Conservation (phyloP, 2,888 invertebrate species). For the Euzophera pinguis region DNA sequence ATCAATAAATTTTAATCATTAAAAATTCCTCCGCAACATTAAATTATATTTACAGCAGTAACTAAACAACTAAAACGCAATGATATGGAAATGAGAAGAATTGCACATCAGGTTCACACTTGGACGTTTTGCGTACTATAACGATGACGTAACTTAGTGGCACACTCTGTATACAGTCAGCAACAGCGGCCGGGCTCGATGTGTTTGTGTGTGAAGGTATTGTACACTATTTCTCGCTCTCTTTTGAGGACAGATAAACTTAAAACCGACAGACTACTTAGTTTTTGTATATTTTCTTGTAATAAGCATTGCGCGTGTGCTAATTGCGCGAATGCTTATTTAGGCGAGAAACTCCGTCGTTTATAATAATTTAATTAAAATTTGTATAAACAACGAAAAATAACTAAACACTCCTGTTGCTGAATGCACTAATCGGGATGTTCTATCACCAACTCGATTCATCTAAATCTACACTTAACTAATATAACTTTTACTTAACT, state of each 20-base stretch:
- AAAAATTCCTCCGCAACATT: constrained; percentile 58
- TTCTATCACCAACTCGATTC: constrained; percentile 51
- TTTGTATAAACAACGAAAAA: not conserved
- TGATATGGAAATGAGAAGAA: constrained; percentile 76
- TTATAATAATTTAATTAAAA: not conserved
- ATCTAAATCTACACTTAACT: constrained; percentile 64
- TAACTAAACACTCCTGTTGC: constrained; percentile 33
- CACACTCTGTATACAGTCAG: constrained; percentile 32
- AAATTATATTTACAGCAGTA: constrained; percentile 76
- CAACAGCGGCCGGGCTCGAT: constrained; percentile 21
- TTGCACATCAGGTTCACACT: constrained; percentile 72
- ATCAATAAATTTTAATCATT: constrained; percentile 63
- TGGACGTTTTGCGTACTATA: constrained; percentile 68
- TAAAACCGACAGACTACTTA: too few species aligned
- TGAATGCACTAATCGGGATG: constrained; percentile 45
- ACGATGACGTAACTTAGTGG: constrained; percentile 46
- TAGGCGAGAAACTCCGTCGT: not conserved
- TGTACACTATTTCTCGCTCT: not conserved
- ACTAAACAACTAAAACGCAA: constrained; percentile 72
- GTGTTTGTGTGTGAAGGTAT: not conserved
- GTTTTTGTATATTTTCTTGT: too few species aligned
- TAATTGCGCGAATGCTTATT: too few species aligned
- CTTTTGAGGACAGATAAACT: not conserved
- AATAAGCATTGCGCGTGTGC: too few species aligned
- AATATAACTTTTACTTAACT: constrained; percentile 68